Evolutionary conservation across 2,797 vertebrate species (phyloP), one percentile per base, ranked within the genome.

Genomic region (Pachyuromys duprasi): DNA sequence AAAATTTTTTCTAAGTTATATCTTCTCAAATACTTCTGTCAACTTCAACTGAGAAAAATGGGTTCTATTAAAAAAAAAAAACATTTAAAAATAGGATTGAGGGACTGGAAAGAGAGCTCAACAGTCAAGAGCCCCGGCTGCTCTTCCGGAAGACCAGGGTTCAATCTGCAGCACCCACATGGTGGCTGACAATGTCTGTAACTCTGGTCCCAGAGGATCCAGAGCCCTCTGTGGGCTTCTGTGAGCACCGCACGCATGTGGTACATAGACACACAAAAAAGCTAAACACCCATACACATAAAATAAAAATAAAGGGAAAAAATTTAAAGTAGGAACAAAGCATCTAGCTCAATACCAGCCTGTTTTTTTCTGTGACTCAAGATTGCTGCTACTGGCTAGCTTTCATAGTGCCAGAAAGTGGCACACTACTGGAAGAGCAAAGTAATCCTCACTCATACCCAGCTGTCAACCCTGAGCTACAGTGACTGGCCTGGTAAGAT

Each of bases 21-120:
- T 72, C 31, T 81, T 92, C 75, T 67, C 92, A 87, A 93, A 94
- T 92, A 31, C n/a, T 90, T 78, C 74, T 86, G 63, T 86, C 31
- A 90, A 69, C 62, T 60, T 75, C 26, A 83, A 83, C 15, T 42
- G 75, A 90, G 28, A 89, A 93, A 92, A 89, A 65, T 4, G 67
- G 36, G 70, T 65, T 93, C 62, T 88, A 15, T 72, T 18, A 17
- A 17, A 57, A 57, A 57, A 57, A 57, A 49, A 18, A 78, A 60
- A 69, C 36, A 76, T 31, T 65, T 33, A 33, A 74, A 45, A 63
- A 17, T 33, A 31, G 39, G 17, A 45, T 45, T 65, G 60, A 45
- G 39, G 57, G 60, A 8, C 17, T 83, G 18, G 17, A 81, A 62
- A 31, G 36, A 45, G 79, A 8, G 39, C 80, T 63, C 39, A 31